Evolutionary conservation across 1,140 invertebrate species (phyloP), one percentile per base, ranked within the genome.

Genomic region (Dryas iulia): DNA sequence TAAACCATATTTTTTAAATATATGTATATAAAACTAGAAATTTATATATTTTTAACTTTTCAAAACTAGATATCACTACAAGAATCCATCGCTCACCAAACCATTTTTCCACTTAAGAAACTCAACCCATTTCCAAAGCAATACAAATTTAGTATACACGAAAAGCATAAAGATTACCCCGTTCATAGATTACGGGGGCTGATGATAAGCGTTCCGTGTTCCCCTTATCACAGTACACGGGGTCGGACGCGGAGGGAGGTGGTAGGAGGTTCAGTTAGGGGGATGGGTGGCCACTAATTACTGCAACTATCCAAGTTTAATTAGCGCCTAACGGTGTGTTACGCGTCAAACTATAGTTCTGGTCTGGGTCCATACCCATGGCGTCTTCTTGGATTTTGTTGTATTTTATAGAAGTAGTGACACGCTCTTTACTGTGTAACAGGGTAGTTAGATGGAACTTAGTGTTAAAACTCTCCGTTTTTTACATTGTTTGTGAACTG

Each of bases 151-250:
- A 54, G 57, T 47, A 35, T 69, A 47, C 66, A 69, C 53, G 66
- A 58, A 69, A 68, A 62, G 60, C 59, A 47, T 69, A 69, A 63
- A 69, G 59, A 62, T 69, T 69, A 66, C 33, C 58, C 24, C 26
- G 59, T 59, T 69, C 62, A 69, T 62, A 69, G 59, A 69, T 69
- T 47, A 58, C 59, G 23, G 18, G 31, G 33, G 25, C 21, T 26
- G 47, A 63, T 74, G 77, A 76, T 78, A 78, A 78, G 77, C 60
- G 63, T 69, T 71, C 71, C 74, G 74, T 72, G 77, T 72, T 78
- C 58, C 71, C 58, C 54, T 74, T 77, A 77, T 79, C 74, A 73
- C 70, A 18, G 14, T 21, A 47, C 39, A 47, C 18, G 18, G 39
- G 18, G 39, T 21, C 39, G 14, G 62, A 3, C 8, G 53, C 14